phyloP scores from a whole-genome alignment of 2,113 vertebrate species.

The Bufo gargarizans region DNA sequence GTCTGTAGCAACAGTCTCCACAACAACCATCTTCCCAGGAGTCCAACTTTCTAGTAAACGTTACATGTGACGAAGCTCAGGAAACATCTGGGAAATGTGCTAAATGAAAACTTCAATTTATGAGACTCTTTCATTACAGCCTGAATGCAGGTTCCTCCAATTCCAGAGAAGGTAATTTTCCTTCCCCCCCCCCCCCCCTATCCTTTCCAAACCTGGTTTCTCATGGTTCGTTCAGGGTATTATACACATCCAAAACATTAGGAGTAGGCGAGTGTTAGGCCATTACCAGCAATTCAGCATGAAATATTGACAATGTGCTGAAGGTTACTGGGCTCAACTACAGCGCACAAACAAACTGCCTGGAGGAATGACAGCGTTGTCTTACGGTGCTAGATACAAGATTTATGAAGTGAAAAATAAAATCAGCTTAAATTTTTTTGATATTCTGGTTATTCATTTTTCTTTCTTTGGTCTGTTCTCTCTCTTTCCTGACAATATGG shows the following conservation, averaged over 20 bases:
- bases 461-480: background rate
- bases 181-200: no score
- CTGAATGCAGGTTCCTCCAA: background rate
- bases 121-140: slow-evolving; percentile 8
- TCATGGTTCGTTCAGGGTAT: background rate
- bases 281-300: background rate
- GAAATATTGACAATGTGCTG: background rate
- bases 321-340: background rate
- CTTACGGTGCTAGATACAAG: background rate
- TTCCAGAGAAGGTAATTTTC: background rate
- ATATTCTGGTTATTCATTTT: background rate
- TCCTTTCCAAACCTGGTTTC: background rate
- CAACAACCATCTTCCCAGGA: slow-evolving; percentile 72
- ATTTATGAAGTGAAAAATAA: background rate
- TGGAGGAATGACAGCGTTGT: background rate
- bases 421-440: background rate
- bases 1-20: slow-evolving; percentile 81
- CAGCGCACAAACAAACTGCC: background rate
- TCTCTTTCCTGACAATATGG: background rate
- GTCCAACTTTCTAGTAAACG: slow-evolving; percentile 75
- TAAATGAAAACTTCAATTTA: slow-evolving; percentile 60
- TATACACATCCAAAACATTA: background rate
- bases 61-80: slow-evolving; percentile 74
- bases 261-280: background rate
- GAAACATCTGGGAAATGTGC: slow-evolving; percentile 79